Base-by-base conservation (phyloP, 2,113 vertebrate genomes). In the Malaclemys terrapin region DNA sequence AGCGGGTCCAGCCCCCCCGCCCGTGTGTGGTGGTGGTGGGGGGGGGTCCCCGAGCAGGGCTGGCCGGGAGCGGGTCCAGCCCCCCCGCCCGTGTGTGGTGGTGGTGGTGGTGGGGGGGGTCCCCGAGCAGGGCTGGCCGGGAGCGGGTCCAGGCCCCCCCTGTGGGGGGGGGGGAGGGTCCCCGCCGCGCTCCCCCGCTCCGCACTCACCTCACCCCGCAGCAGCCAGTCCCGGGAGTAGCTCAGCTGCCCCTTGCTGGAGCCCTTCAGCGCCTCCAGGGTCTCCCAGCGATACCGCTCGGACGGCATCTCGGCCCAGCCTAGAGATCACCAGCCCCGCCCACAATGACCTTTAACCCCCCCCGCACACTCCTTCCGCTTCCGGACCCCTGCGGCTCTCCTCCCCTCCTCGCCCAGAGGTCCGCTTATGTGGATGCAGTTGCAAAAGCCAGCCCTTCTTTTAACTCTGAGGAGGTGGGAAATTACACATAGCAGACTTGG, bases 221-320 rank as follows among this genome's bases (percentile, higher is more conserved):
- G 81, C 42, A 93, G 90, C 98, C 98, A 98, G 78, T 85, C 96
- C 20, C 94, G 97, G 82, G 94, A 80, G 93, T 99, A 99, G 62
- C 16, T 91, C 53, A 99, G 97, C 56, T 2, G 97, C 56, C 98
- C 98, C 91, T 99, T 99, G 72, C 96, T 89, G 59, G 98, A 98
- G 20, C 82, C 52, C 76, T 97, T 96, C 87, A 99, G 95, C 0
- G 98, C 98, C 57, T 92, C 95, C 93, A 98, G 56, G 0, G 98
- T 98, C 47, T 98, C 94, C 98, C 98, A 98, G 79, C 98, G 98
- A 1, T 98, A 97, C 57, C 93, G n/a, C 89, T 96, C 92, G 0
- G 96, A 79, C 35, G 97, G 91, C 98, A 98, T 98, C 1, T 1
- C 38, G 0, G 0, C 0, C 2, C 1, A 8, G 4, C 80, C 52